Evolutionary conservation across 2,888 invertebrate genomes (phyloP).

Genomic region (Andrena minutula): DNA sequence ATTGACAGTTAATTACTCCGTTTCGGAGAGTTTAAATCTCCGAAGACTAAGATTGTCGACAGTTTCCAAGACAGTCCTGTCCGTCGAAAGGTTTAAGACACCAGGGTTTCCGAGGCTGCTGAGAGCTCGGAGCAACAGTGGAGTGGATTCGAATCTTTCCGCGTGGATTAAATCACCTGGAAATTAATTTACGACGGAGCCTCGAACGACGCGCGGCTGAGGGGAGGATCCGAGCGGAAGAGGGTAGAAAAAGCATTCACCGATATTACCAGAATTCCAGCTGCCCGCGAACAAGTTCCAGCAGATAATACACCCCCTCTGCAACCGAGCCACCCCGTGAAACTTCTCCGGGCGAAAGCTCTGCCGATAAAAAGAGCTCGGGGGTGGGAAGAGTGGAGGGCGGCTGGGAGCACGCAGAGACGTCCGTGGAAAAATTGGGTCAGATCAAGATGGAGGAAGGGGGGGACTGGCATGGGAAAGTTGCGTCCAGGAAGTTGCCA

Average conservation of each 20-base stretch:
- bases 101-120: not conserved
- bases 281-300: too few relatives aligned
- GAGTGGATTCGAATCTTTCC: not conserved
- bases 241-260: too few relatives aligned
- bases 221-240: too few relatives aligned
- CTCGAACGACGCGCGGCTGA: not conserved
- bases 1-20: not conserved
- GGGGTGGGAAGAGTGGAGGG: not conserved
- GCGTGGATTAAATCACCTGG: not conserved
- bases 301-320: too few relatives aligned
- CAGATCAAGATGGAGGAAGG: too few relatives aligned
- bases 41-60: not conserved
- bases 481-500: slow-evolving; percentile 29
- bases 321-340: not conserved
- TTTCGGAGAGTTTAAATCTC: not conserved
- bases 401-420: not conserved
- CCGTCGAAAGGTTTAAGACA: not conserved
- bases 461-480: not conserved
- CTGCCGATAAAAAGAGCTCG: not conserved
- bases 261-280: too few relatives aligned
- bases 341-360: not conserved
- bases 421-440: too few relatives aligned
- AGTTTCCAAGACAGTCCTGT: not conserved
- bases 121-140: not conserved
- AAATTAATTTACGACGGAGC: not conserved